Base-by-base conservation (phyloP, 2,797 vertebrate species). In the Manis crassicaudata region DNA sequence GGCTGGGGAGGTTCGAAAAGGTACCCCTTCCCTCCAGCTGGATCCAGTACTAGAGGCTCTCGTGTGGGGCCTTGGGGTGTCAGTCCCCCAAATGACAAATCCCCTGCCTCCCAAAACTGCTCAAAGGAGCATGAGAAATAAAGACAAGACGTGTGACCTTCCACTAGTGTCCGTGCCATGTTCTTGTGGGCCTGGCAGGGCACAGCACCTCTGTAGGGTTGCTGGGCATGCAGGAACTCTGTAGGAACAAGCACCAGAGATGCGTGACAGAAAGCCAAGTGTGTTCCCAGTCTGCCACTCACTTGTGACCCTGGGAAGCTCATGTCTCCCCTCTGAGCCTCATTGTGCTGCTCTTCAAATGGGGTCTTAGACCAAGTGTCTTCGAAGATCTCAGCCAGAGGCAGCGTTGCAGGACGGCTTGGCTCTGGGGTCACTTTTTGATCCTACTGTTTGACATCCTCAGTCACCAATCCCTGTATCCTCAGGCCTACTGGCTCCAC, bases 101-200 rank as follows among this genome's bases (percentile, higher is more conserved):
- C 12, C 37, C 65, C 56, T 73, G 8, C 52, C 6, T 27, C 50
- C 54, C 13, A 35, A 3, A 63, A 63, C 23, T 40, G 27, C 32
- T 85, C 20, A 23, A 65, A 77, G 60, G 67, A 90, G 27, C 63
- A 54, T 54, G 40, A 72, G 62, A 88, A 94, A 63, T 70, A 72
- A 79, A 92, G 76, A 67, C 1, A 13, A 68, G 20, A 56, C 14
- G 6, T 54, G 14, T 58, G 27, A 60, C 35, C n/a, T 65, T 82
- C 21, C 11, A 2, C n/a, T 5, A 17, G 62, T n/a, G 37, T 67
- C 14, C 0, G 0, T 6, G 16, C 32, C 50, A 10, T 0, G 0
- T 58, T 14, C 77, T 18, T 3, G 2, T 58, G 40, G 23, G 25
- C 6, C 12, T 62, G 68, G 35, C n/a, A 58, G 77, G 58, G 77